Evolutionary conservation across 2,797 vertebrate species (phyloP), one percentile per base, ranked within the genome.

Genomic region (Schizothorax lantsangensis): DNA sequence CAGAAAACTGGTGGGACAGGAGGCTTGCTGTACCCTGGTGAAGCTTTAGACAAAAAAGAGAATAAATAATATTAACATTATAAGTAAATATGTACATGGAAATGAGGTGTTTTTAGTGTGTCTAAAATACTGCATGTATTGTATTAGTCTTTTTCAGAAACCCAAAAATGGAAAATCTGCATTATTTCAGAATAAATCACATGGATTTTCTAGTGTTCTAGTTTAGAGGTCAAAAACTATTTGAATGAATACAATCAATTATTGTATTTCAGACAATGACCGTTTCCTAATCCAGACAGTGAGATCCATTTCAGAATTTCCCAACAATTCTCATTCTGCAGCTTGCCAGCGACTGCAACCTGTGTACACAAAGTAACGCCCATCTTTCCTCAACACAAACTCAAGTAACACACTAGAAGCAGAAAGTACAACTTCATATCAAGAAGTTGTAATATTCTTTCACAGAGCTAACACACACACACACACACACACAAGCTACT

Each of bases 11-110:
- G 96, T 88, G 95, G 94, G 86, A 98, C 94, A 0, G 97, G 96
- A 85, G 97, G 97, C 91, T 98, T 98, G 94, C 95, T 97, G 90
- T 98, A 98, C 93, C 97, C 98, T 3, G 97, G 97, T 90, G 97
- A 98, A 83, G 98, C 98, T 99, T 81, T 9, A 93, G 73, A 33
- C 5, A 21, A 89, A 83, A 47, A 90, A 57, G 80, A 64, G 21
- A 30, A 45, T n/a, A 33, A 57, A 21, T 15, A 15, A 21, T 8
- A 19, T n/a, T 8, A 66, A 6, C 36, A 49, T 52, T 36, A 64
- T 3, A 45, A 45, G 23, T 33, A 74, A 64, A 80, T 6, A 26
- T 17, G n/a, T 8, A 54, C 2, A 45, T 21, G 26, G 12, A 7
- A n/a, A 74, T 45, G 1, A 40, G 59, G 5, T 45, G 11, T 45